A percentile compares a stretch with the other conserved stretches of the same genome.
Conservation (phyloP, 2,888 invertebrate species). For the Andricus quercusramuli region DNA sequence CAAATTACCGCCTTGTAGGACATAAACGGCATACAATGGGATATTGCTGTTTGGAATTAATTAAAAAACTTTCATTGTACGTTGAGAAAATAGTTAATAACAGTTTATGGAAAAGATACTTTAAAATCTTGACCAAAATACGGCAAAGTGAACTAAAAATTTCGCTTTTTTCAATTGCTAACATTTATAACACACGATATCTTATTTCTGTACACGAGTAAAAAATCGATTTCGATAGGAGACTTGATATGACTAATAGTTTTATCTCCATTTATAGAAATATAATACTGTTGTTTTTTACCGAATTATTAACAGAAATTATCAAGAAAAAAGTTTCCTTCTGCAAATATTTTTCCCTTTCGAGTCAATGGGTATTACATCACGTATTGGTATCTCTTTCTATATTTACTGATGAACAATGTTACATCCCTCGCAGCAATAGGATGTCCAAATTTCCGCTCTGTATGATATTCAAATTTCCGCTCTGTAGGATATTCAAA, state of each 20-base stretch:
- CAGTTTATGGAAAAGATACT: no score
- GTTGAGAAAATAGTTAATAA: not conserved
- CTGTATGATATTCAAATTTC: no score
- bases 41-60: not conserved
- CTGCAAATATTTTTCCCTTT: not conserved
- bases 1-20: no score
- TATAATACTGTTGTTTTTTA: conserved; percentile 14
- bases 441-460: no score
- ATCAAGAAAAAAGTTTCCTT: not conserved
- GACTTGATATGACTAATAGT: conserved; percentile 44
- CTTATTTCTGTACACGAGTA: conserved; percentile 60
- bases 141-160: not conserved
- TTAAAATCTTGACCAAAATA: not conserved
- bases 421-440: no score
- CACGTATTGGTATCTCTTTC: not conserved
- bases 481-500: no score
- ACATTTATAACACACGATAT: conserved; percentile 48
- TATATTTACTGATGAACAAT: no score
- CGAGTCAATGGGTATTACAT: not conserved
- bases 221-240: conserved; percentile 53
- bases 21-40: no score
- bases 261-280: conserved; percentile 27
- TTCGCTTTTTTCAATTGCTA: conserved; percentile 47
- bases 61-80: not conserved
- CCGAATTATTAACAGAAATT: not conserved